Percentiles rank a stretch among this genome's conserved stretches.
These are phyloP conservation scores for Lutraria lutraria DNA, from an alignment of 2,888 invertebrate species.

Conservation along the genomic window DNA sequence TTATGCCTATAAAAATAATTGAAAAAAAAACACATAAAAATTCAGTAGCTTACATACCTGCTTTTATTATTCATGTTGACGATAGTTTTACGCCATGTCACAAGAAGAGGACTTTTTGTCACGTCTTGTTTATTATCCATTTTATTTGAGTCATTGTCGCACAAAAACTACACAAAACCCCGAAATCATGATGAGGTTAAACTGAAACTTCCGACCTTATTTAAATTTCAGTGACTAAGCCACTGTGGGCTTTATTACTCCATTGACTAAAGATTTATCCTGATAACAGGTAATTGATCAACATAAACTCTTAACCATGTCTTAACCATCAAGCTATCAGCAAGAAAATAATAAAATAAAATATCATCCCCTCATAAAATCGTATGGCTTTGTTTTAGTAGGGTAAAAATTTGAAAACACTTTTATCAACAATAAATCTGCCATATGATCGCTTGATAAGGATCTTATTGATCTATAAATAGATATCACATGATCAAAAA, in stretches of 20 bases:
- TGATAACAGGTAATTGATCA: slow-evolving; percentile 39
- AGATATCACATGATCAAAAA: slow-evolving; percentile 61
- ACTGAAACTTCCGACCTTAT: slow-evolving; percentile 38
- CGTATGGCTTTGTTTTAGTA: slow-evolving; percentile 47
- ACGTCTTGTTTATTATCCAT: slow-evolving; percentile 35
- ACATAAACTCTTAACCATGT: slow-evolving; percentile 30
- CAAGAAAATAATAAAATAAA: slow-evolving; percentile 24
- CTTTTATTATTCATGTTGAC: slow-evolving; percentile 48
- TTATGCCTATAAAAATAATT: no score
- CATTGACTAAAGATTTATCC: slow-evolving; percentile 31
- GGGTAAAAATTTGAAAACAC: slow-evolving; percentile 30
- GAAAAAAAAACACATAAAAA: neutral
- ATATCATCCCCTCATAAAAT: slow-evolving; percentile 23
- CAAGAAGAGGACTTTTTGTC: slow-evolving; percentile 37
- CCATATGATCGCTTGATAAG: slow-evolving; percentile 49
- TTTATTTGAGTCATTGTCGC: slow-evolving; percentile 29
- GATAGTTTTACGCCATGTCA: slow-evolving; percentile 49
- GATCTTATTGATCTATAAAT: slow-evolving; percentile 51
- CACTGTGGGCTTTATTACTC: neutral
- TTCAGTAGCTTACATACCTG: slow-evolving; percentile 38
- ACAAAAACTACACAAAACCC: slow-evolving; percentile 37
- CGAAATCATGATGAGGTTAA: slow-evolving; percentile 35
- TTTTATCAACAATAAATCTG: slow-evolving; percentile 40
- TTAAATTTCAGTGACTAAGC: slow-evolving; percentile 41
- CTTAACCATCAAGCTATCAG: slow-evolving; percentile 35